These are phyloP conservation scores for Nycticebus coucang DNA, from an alignment of 2,113 vertebrate species.

Conservation along the genomic window DNA sequence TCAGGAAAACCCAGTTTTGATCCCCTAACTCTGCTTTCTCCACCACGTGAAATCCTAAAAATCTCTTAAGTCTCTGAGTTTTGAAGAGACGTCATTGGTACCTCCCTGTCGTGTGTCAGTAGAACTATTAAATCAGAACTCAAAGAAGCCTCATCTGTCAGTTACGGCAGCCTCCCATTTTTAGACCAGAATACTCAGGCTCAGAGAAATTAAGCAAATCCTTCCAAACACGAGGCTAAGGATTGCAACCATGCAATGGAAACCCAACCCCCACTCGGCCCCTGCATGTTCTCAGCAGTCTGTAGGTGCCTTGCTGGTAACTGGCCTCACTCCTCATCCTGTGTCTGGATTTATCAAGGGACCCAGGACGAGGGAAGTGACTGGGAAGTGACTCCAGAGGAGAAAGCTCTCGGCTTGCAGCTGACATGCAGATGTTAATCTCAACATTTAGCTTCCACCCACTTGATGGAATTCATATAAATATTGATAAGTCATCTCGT, in stretches of 20 bases:
- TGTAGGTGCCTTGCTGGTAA: not conserved
- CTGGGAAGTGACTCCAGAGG: not conserved
- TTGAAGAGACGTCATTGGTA: not conserved
- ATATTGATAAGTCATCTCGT: not conserved
- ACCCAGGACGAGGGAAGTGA: not conserved
- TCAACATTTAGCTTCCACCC: not conserved
- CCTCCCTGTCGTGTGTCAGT: not conserved
- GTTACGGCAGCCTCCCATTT: not conserved
- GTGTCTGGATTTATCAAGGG: not conserved
- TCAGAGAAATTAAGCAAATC: not conserved
- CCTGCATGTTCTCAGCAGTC: not conserved
- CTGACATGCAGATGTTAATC: not conserved
- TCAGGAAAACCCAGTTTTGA: not conserved
- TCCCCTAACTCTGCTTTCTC: not conserved
- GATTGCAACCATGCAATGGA: not conserved
- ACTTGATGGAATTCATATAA: not conserved
- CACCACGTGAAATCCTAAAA: not conserved
- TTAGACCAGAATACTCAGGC: not conserved
- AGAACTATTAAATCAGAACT: not conserved
- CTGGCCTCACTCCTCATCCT: not conserved
- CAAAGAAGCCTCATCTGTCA: constrained; percentile 25
- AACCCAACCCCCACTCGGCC: not conserved
- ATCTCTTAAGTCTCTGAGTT: not conserved
- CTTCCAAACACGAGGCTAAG: not conserved
- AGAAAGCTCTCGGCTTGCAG: not conserved